Base-by-base conservation (phyloP, 2,113 vertebrate species). In the Sebastes fasciatus region DNA sequence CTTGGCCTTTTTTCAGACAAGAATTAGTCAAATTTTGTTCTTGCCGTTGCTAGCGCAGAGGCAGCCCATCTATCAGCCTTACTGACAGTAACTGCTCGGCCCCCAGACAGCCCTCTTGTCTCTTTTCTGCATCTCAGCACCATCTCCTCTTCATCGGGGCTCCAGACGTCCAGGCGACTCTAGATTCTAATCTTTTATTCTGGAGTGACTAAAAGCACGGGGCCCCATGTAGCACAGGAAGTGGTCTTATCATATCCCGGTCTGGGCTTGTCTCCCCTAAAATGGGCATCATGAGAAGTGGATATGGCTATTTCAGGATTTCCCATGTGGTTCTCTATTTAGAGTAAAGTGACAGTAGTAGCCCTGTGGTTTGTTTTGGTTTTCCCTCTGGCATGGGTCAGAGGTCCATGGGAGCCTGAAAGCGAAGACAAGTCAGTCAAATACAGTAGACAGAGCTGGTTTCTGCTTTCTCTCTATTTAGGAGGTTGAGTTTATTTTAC, bases 351-450 rank as follows among this genome's bases (percentile, higher is more conserved):
- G 90, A 89, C 87, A 92, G 89, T 87, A 87, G 91, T 83, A 89
- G 69, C 71, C 64, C 21, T 82, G 86, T 82, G 89, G 88, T 92
- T 91, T 93, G 92, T 92, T 93, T 91, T 91, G 91, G 88, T 88
- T 90, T 88, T 84, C 74, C 72, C 70, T 79, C 34, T 81, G 69
- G 82, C 85, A 72, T 65, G 79, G 90, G 88, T 92, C 91, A 91
- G 88, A 92, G 93, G 88, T 93, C 91, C 83, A 89, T 89, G 91
- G 81, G 92, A 92, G 90, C 81, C 76, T 68, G 84, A 86, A 85
- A 83, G 87, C 51, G 19, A 84, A 63, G 80, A 67, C 67, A 86
- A 75, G 84, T 83, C 70, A 48, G 78, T 81, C 72, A 87, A 81
- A 80, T 72, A 42, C 79, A 79, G 71, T 42, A 51, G 75, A 66